phyloP scores from a whole-genome alignment of 2,888 invertebrate species.

The Ophioninae sp. region DNA sequence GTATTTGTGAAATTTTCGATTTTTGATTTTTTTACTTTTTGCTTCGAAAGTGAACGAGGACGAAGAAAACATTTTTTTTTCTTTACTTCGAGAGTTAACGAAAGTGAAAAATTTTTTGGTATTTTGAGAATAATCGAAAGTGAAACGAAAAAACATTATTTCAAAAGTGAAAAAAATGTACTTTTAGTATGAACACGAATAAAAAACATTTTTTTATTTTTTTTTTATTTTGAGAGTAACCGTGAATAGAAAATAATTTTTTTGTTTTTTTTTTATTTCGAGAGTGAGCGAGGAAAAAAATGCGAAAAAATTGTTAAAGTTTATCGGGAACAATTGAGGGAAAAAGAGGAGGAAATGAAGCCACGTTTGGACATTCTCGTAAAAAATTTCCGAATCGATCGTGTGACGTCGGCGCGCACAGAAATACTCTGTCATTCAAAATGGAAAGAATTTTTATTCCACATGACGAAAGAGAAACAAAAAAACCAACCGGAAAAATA shows the following conservation, averaged over 20 bases:
- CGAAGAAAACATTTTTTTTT: no score
- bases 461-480: background rate
- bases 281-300: slow-evolving; percentile 27
- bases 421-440: background rate
- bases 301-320: slow-evolving; percentile 46
- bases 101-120: no score
- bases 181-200: no score
- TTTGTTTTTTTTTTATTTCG: slow-evolving; percentile 24
- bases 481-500: background rate
- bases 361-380: slow-evolving; percentile 49
- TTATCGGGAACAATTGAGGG: slow-evolving; percentile 53
- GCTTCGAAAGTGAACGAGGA: no score
- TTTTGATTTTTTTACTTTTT: no score
- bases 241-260: slow-evolving; percentile 17
- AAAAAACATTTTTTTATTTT: no score
- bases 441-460: background rate
- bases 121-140: no score
- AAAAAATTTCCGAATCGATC: background rate
- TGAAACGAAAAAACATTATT: no score
- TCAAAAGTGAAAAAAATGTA: no score
- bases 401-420: background rate
- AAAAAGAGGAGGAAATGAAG: slow-evolving; percentile 21
- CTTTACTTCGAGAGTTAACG: no score
- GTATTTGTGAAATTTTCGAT: no score
- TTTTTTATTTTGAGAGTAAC: background rate